Evolutionary conservation across 2,113 vertebrate genomes (phyloP), one percentile per base, ranked within the genome.

Genomic region (Anoplopoma fimbria): DNA sequence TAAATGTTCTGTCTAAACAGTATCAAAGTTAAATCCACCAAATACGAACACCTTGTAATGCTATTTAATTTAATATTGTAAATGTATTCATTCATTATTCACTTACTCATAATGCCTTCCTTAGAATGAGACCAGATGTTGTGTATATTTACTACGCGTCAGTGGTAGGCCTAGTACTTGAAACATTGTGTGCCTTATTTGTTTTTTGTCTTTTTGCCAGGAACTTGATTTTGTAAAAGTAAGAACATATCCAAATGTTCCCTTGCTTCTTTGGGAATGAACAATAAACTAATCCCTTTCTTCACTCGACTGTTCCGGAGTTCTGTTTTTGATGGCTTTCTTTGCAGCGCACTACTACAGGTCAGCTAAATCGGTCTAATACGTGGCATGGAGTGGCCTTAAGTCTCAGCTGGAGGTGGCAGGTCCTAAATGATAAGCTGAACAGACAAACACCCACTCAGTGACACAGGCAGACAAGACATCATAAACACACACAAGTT

Each of bases 401-500:
- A 0, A 77, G 62, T 3, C 57, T 82, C 91, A 88, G 83, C 83
- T 90, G 90, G 75, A 82, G 57, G 19, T 82, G 87, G 77, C 88
- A 90, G 84, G 53, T 15, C 68, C 5, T 0, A 63, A 61, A 77
- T n/a, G 73, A 25, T 58, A 31, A 63, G 57, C 29, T 74, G 81
- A 73, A 85, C 78, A 69, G 70, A 36, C 67, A 34, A 23, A 63
- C 42, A 55, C 6, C 81, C 89, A 90, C 88, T 88, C 86, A 81
- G 82, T 88, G 88, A 90, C 89, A 88, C 82, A 27, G 69, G 75
- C 89, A 91, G 86, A 69, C 60, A 0, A 63, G 25, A 67, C 29
- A 15, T 10, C 69, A 55, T 58, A 27, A 34, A 60, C 49, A 69
- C 62, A 38, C 5, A 9, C 47, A 7, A 23, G 51, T n/a, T 53